Evolutionary conservation across 1,140 invertebrate species (phyloP).

Genomic region (Drosophila athabasca): DNA sequence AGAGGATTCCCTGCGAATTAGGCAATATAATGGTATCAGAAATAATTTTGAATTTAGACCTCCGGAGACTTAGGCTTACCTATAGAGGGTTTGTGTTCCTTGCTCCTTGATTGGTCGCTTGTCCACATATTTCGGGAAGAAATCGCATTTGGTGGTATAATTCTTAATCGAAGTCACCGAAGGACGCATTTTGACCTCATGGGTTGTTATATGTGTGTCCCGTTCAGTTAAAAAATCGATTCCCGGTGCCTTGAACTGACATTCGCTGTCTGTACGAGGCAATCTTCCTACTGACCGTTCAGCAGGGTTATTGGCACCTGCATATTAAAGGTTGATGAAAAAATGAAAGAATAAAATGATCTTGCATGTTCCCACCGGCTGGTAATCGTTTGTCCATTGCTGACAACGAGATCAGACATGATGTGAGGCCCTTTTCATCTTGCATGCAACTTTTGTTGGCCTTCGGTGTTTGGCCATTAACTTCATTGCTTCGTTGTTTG

Average conservation of each 20-base stretch:
- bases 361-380: neutral
- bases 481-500: conserved; percentile 7
- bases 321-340: neutral
- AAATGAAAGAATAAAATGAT: too few relatives aligned
- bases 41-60: too few relatives aligned
- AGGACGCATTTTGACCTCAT: conserved; percentile 49
- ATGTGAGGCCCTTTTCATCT: neutral
- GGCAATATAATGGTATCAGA: neutral
- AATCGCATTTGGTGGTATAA: conserved; percentile 47
- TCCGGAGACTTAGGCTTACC: conserved; percentile 24
- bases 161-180: conserved; percentile 29
- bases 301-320: conserved; percentile 58
- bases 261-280: conserved; percentile 65
- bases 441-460: neutral
- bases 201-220: conserved; percentile 20
- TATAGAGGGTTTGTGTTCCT: conserved; percentile 73
- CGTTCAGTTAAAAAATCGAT: conserved; percentile 43
- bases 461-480: too few relatives aligned
- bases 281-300: conserved; percentile 43
- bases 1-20: conserved; percentile 86
- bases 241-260: conserved; percentile 51
- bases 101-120: conserved; percentile 56
- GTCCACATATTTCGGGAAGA: conserved; percentile 54
- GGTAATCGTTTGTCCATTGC: neutral
- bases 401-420: conserved; percentile 3